phyloP scores from a whole-genome alignment of 2,888 invertebrate genomes.

The Machimus rusticus region DNA sequence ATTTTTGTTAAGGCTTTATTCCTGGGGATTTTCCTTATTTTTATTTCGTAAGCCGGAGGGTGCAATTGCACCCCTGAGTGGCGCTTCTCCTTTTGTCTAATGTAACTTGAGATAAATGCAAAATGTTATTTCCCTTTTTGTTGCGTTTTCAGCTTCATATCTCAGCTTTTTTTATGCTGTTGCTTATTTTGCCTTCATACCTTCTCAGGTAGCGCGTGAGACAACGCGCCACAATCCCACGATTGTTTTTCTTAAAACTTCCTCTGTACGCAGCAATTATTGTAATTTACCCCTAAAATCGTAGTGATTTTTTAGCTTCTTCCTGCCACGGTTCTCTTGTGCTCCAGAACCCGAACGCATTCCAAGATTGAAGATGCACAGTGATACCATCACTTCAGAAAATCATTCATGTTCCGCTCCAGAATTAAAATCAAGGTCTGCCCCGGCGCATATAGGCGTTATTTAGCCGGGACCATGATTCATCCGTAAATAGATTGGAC shows the following conservation, averaged over 20 bases:
- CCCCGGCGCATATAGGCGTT: background rate
- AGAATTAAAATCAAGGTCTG: constrained; percentile 18
- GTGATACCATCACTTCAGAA: background rate
- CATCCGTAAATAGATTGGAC: constrained; percentile 5
- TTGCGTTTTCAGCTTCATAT: background rate
- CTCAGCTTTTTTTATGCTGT: background rate
- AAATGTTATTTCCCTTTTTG: background rate
- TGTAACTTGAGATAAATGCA: background rate
- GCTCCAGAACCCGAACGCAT: background rate
- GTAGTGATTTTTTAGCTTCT: background rate
- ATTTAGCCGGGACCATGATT: background rate
- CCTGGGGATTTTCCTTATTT: too few relatives aligned
- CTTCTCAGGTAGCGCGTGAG: background rate
- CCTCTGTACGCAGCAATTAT: background rate
- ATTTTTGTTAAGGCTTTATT: too few relatives aligned
- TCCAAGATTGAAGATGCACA: background rate
- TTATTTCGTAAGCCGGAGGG: too few relatives aligned
- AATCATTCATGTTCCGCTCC: constrained; percentile 6
- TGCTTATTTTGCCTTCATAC: background rate
- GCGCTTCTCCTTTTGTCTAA: background rate
- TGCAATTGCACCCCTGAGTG: too few relatives aligned
- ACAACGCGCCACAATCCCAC: background rate
- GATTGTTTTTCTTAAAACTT: background rate
- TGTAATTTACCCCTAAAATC: background rate
- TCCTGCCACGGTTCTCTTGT: background rate